Percentiles rank a stretch among this genome's conserved stretches.
phyloP scores from a whole-genome alignment of 2,888 invertebrate species.

The Eulithis prunata region DNA sequence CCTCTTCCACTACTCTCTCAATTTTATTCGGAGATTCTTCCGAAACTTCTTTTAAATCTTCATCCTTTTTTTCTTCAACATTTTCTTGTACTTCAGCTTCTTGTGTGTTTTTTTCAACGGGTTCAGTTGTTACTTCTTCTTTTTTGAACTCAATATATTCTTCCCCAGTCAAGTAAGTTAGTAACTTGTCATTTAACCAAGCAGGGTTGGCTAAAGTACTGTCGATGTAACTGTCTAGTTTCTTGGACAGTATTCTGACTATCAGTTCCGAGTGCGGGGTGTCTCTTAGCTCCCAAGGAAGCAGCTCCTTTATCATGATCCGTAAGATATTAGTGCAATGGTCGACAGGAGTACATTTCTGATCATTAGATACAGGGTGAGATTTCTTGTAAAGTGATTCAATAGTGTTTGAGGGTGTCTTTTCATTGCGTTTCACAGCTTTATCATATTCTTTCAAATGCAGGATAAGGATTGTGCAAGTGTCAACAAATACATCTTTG shows the following conservation, averaged over 20 bases:
- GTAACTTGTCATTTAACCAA: slow-evolving; percentile 76
- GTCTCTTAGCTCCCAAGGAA: slow-evolving; percentile 88
- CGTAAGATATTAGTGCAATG: slow-evolving; percentile 85
- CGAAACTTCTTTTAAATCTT: slow-evolving; percentile 22
- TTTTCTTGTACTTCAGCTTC: slow-evolving; percentile 34
- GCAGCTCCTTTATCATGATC: slow-evolving; percentile 85
- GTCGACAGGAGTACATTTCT: slow-evolving; percentile 75
- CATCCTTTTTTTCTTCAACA: slow-evolving; percentile 26
- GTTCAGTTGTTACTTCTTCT: slow-evolving; percentile 5
- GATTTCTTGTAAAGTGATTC: slow-evolving; percentile 79
- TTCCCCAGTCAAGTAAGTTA: slow-evolving; percentile 59
- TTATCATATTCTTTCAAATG: slow-evolving; percentile 87
- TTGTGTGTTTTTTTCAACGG: slow-evolving; percentile 29
- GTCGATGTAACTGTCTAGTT: slow-evolving; percentile 78
- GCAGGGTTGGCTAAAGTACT: slow-evolving; percentile 77
- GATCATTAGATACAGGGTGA: slow-evolving; percentile 65
- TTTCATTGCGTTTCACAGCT: slow-evolving; percentile 83
- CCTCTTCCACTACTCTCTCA: slow-evolving; percentile 51
- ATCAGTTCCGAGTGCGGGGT: slow-evolving; percentile 87
- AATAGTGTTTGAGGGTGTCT: slow-evolving; percentile 66
- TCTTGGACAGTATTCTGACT: slow-evolving; percentile 85
- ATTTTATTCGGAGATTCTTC: slow-evolving; percentile 43
- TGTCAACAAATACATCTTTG: slow-evolving; percentile 73
- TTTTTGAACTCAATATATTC: slow-evolving; percentile 31
- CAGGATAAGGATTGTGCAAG: slow-evolving; percentile 81